Evolutionary conservation across 2,797 vertebrate species (phyloP).

Genomic region (Microctenopoma steveboyesi): DNA sequence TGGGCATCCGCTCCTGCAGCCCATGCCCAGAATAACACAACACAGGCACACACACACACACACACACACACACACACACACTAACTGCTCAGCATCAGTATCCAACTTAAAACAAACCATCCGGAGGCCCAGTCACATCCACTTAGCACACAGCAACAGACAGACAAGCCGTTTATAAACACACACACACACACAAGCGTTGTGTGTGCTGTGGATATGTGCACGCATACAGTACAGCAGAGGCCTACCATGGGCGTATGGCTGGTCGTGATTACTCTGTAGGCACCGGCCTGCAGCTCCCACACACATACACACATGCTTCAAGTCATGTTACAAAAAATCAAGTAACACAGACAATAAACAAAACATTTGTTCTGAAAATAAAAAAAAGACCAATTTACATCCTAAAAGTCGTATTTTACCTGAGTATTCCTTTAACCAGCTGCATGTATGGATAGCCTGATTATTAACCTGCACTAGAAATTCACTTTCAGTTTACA

Average conservation of each 20-base stretch:
- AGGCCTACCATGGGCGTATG: constrained; percentile 41
- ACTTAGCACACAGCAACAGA: constrained; percentile 74
- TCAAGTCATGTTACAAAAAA: constrained; percentile 21
- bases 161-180: constrained; percentile 78
- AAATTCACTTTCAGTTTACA: background rate
- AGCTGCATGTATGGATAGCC: background rate
- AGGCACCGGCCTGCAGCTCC: constrained; percentile 48
- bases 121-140: constrained; percentile 75
- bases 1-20: constrained; percentile 71
- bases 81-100: constrained; percentile 71
- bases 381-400: background rate
- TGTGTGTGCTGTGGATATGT: constrained; percentile 41
- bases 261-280: constrained; percentile 68
- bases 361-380: constrained; percentile 9
- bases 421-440: background rate
- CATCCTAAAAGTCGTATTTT: too few relatives aligned
- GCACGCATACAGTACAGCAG: constrained; percentile 60
- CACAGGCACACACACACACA: constrained; percentile 2
- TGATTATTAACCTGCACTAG: background rate
- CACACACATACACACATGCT: constrained; percentile 10
- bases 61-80: constrained; percentile 25
- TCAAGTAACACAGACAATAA: constrained; percentile 1
- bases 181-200: constrained; percentile 47
- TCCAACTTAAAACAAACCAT: constrained; percentile 83
- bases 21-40: constrained; percentile 72